Conservation (phyloP, 1,140 invertebrate species). For the Zaprionus ornatus region DNA sequence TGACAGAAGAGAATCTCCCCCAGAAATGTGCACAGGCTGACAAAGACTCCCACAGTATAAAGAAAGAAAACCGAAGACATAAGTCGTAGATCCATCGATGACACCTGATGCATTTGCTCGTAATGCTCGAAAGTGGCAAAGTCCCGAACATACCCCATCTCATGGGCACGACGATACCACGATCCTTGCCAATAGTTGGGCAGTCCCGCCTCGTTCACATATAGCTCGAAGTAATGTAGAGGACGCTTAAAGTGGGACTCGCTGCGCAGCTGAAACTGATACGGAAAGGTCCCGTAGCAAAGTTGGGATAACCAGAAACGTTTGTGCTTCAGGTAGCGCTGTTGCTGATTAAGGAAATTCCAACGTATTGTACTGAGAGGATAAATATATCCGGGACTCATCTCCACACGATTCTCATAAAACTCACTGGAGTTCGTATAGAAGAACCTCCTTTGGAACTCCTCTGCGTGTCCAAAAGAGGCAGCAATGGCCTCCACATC, state of each 20-base stretch:
- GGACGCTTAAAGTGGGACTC: constrained; percentile 66
- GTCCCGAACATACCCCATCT: constrained; percentile 51
- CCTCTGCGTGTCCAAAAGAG: constrained; percentile 47
- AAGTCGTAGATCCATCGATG: constrained; percentile 36
- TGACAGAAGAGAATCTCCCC: constrained; percentile 45
- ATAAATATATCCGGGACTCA: constrained; percentile 55
- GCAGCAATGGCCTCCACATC: constrained; percentile 48
- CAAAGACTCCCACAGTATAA: constrained; percentile 47
- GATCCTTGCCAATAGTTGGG: constrained; percentile 27
- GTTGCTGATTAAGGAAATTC: constrained; percentile 51
- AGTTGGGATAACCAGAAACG: constrained; percentile 55
- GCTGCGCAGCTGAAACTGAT: constrained; percentile 58
- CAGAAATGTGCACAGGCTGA: constrained; percentile 48
- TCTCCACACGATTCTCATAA: constrained; percentile 24
- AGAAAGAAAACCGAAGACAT: constrained; percentile 44
- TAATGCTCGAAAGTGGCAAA: constrained; percentile 39
- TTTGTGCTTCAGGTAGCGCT: constrained; percentile 52
- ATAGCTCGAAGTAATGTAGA: constrained; percentile 49
- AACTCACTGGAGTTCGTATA: constrained; percentile 22
- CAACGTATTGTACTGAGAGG: constrained; percentile 58
- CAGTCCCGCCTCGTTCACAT: constrained; percentile 45
- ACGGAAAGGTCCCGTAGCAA: constrained; percentile 60
- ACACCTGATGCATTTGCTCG: constrained; percentile 7
- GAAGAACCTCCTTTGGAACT: constrained; percentile 35
- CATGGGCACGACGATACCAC: constrained; percentile 31